Conservation (phyloP, 2,888 invertebrate species). For the Cantharis rufa region DNA sequence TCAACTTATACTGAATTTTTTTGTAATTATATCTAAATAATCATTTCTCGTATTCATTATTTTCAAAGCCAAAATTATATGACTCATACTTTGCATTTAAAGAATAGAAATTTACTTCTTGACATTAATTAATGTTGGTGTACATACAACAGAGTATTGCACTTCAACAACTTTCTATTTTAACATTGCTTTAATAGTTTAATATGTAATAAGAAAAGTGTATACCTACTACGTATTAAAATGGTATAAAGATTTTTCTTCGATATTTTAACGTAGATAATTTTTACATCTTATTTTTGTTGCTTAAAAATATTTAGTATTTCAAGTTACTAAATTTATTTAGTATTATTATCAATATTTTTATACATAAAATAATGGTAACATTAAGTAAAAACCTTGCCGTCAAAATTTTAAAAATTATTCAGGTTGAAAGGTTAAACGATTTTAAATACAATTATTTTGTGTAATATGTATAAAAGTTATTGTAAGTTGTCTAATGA, state of each 20-base stretch:
- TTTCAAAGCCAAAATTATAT: not conserved
- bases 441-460: too few relatives aligned
- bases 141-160: not conserved
- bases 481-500: too few relatives aligned
- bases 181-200: not conserved
- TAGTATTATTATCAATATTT: too few relatives aligned
- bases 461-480: too few relatives aligned
- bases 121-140: not conserved
- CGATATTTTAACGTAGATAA: not conserved
- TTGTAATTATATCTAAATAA: not conserved
- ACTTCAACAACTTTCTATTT: not conserved
- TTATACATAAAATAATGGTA: not conserved
- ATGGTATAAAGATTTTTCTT: not conserved
- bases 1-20: not conserved
- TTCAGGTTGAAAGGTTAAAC: not conserved
- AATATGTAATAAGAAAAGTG: not conserved
- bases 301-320: too few relatives aligned
- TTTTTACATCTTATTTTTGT: not conserved
- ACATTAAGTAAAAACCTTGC: not conserved
- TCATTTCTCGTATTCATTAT: not conserved
- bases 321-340: too few relatives aligned
- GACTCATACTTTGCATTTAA: not conserved
- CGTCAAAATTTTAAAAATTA: not conserved
- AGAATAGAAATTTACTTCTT: not conserved
- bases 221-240: not conserved